Base-by-base conservation (phyloP, 2,888 invertebrate species). In the Xanthia icteritia region DNA sequence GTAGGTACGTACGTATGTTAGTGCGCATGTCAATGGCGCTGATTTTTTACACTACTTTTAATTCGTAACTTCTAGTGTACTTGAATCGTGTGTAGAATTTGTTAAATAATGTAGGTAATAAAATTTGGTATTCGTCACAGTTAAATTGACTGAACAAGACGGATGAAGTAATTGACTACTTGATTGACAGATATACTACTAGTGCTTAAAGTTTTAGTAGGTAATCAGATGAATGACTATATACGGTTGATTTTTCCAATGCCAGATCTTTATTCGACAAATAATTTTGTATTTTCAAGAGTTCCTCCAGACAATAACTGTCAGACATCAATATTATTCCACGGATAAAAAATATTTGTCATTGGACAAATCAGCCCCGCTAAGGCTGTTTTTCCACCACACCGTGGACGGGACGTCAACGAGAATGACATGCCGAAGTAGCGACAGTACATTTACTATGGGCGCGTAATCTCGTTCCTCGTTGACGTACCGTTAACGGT, bases 31-130 rank as follows among this genome's bases (percentile, higher is more conserved):
- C 78, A 68, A 63, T 70, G 78, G 60, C 63, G 67, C 23, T n/a
- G n/a, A 58, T 63, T 61, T 71, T 76, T 83, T 56, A 31, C 5
- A 64, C 36, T 39, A 56, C 1, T 45, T 75, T 39, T 75, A 73
- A 63, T 60, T 66, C 54, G 77, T 61, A 71, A 61, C 67, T 31
- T 31, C 31, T 31, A 31, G 31, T 2, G 31, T 31, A 31, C 31
- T 58, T 76, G 73, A 76, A 42, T 9, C 71, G 71, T 86, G 84
- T 31, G 15, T 31, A 23, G 79, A 86, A 86, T 86, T 13, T 2
- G 6, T 6, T 31, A 17, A 64, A 27, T 27, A 60, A 20, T 23
- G 20, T 20, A 20, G 5, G 60, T 60, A 48, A 56, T 71, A 69
- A 66, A 61, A 64, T 60, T n/a, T 45, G 1, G 6, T 39, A 72